Evolutionary conservation across 2,797 vertebrate species (phyloP).

Genomic region (Hyperoplus lanceolatus): DNA sequence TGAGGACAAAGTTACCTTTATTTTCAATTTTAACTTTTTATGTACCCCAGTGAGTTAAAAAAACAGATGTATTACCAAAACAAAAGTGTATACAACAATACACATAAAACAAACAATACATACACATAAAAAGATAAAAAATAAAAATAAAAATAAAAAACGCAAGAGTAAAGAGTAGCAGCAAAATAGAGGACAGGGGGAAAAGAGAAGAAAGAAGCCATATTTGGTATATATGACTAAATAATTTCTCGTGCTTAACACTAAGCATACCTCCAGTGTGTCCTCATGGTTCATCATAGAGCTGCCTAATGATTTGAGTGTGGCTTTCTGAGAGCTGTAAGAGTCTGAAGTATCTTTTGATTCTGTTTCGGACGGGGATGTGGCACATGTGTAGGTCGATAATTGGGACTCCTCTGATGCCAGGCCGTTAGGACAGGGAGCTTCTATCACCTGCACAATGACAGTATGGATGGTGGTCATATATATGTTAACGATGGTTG

Average conservation of each 20-base stretch:
- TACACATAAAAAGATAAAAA: too few species aligned
- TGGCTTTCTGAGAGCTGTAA: conserved; percentile 79
- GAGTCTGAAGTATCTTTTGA: conserved; percentile 77
- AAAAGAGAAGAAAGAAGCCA: too few species aligned
- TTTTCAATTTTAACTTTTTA: too few species aligned
- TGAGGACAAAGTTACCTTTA: background rate
- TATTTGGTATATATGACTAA: background rate
- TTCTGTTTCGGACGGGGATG: conserved; percentile 62
- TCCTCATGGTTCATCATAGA: conserved; percentile 90
- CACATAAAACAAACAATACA: too few species aligned
- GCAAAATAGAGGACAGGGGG: too few species aligned
- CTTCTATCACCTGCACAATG: conserved; percentile 89
- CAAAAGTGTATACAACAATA: too few species aligned
- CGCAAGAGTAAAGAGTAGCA: too few species aligned
- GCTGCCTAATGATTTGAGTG: conserved; percentile 87
- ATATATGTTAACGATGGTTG: background rate
- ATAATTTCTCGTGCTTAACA: background rate
- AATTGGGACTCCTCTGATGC: conserved; percentile 85
- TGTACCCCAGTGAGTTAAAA: too few species aligned
- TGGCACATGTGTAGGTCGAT: conserved; percentile 73
- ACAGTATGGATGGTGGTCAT: background rate
- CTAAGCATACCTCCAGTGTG: conserved; percentile 89
- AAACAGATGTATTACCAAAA: too few species aligned
- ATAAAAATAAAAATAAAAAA: too few species aligned
- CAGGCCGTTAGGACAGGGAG: conserved; percentile 83